phyloP scores from a whole-genome alignment of 1,140 invertebrate genomes.

The Scaptomyza montana region DNA sequence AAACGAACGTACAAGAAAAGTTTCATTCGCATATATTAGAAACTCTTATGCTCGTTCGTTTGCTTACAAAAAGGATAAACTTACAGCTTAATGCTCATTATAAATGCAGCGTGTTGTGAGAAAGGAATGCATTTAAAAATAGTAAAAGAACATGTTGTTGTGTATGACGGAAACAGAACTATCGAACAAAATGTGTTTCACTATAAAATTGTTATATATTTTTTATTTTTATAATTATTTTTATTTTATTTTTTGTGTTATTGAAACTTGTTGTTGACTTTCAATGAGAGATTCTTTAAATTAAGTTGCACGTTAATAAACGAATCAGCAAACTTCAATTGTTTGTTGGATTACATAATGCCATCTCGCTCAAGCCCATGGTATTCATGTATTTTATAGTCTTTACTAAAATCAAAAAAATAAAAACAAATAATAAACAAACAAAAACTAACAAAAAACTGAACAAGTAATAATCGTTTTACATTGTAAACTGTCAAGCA shows the following conservation, averaged over 20 bases:
- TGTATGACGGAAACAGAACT: background rate
- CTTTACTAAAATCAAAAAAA: background rate
- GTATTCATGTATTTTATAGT: background rate
- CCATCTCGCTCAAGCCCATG: conserved; percentile 3
- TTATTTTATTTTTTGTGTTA: background rate
- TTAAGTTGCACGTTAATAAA: background rate
- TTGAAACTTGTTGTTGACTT: background rate
- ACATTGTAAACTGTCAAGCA: conserved; percentile 5
- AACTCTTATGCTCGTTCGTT: background rate
- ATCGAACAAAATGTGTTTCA: background rate
- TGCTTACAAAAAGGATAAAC: background rate
- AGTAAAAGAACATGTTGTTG: background rate
- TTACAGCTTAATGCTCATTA: background rate
- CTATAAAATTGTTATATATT: background rate
- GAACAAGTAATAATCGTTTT: conserved; percentile 4
- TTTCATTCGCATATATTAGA: background rate
- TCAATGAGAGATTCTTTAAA: background rate
- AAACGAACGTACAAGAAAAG: background rate
- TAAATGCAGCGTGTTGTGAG: background rate
- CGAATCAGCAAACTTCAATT: background rate
- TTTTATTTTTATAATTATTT: background rate
- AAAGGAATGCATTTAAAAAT: conserved; percentile 1
- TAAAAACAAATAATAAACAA: background rate
- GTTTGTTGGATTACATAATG: background rate
- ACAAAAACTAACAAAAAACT: conserved; percentile 3